phyloP scores from a whole-genome alignment of 2,113 vertebrate genomes.

The Alligator mississippiensis region DNA sequence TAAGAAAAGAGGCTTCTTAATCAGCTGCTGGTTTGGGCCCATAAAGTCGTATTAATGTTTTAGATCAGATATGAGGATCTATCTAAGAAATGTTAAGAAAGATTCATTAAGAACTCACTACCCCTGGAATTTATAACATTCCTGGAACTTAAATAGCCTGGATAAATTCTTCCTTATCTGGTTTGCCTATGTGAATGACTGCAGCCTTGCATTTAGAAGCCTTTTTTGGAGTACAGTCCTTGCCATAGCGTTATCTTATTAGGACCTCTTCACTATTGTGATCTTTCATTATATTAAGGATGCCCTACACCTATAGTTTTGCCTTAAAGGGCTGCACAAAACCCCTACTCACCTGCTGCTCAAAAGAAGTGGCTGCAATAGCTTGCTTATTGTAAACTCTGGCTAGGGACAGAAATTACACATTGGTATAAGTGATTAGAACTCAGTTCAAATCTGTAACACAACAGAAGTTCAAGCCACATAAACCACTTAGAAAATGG shows the following conservation, averaged over 20 bases:
- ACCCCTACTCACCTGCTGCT: not conserved
- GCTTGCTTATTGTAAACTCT: too few relatives aligned
- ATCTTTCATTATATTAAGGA: not conserved
- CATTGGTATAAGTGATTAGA: too few relatives aligned
- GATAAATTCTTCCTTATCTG: slow-evolving; percentile 62
- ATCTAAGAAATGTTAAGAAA: slow-evolving; percentile 59
- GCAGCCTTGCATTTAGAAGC: slow-evolving; percentile 10
- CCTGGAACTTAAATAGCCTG: slow-evolving; percentile 62
- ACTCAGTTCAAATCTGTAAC: too few relatives aligned
- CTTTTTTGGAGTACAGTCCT: not conserved
- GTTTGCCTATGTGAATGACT: slow-evolving; percentile 59
- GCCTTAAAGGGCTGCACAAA: not conserved
- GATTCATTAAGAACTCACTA: slow-evolving; percentile 68
- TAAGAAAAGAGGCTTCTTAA: slow-evolving; percentile 67
- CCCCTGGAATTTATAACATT: slow-evolving; percentile 64
- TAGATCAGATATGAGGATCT: slow-evolving; percentile 61
- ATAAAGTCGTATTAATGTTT: slow-evolving; percentile 73
- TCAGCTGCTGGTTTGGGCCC: slow-evolving; percentile 65
- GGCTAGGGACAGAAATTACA: too few relatives aligned
- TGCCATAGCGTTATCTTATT: not conserved
- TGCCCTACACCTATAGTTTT: accelerated
- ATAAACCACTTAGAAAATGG: too few relatives aligned
- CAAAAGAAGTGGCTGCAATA: not conserved
- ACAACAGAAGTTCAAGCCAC: too few relatives aligned
- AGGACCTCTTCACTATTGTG: not conserved